phyloP scores from a whole-genome alignment of 2,888 invertebrate species.

The Polymixis flavicincta region DNA sequence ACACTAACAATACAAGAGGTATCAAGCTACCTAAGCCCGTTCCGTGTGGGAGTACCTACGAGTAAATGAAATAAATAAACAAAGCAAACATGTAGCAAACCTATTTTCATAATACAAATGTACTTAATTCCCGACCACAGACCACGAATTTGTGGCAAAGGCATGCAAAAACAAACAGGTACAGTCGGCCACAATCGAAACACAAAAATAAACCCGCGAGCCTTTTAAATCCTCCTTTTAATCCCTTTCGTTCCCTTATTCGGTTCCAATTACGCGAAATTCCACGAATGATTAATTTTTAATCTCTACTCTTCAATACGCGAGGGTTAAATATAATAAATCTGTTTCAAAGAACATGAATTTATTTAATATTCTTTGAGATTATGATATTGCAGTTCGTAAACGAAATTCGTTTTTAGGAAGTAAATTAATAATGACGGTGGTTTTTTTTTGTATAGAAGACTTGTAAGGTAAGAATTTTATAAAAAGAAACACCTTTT shows the following conservation, averaged over 20 bases:
- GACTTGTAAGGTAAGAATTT: constrained; percentile 14
- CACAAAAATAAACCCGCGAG: constrained; percentile 62
- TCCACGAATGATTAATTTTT: constrained; percentile 71
- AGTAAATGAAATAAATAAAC: constrained; percentile 40
- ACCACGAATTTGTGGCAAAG: constrained; percentile 44
- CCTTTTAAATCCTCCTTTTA: constrained; percentile 63
- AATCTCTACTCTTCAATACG: constrained; percentile 63
- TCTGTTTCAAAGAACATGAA: constrained; percentile 47
- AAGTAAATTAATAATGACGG: constrained; percentile 37
- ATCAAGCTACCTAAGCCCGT: background rate
- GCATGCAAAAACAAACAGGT: constrained; percentile 32
- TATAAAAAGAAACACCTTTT: constrained; percentile 20
- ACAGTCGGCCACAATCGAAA: constrained; percentile 53
- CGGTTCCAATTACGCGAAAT: constrained; percentile 73
- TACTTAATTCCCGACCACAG: constrained; percentile 45
- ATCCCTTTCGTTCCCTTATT: constrained; percentile 70
- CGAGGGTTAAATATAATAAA: constrained; percentile 48
- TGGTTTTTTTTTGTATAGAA: constrained; percentile 30
- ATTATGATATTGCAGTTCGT: constrained; percentile 46
- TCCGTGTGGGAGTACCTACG: background rate
- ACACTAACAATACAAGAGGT: background rate
- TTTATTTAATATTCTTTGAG: constrained; percentile 38
- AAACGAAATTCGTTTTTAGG: constrained; percentile 30
- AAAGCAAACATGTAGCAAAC: constrained; percentile 30
- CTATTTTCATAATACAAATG: constrained; percentile 52